These are phyloP conservation scores for Plebejus anna DNA, from an alignment of 2,888 invertebrate species.

Conservation along the genomic window DNA sequence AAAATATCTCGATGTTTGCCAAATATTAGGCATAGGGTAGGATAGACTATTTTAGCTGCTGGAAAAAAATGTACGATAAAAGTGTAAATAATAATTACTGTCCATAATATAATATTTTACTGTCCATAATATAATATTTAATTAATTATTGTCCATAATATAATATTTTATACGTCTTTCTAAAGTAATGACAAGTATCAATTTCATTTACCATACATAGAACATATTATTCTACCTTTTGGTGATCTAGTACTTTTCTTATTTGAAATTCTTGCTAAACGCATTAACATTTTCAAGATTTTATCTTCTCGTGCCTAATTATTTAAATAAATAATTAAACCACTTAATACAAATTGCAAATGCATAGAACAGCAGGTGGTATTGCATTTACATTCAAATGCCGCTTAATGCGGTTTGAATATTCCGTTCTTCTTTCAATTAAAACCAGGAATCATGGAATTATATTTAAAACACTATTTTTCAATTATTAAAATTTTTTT, in stretches of 20 bases:
- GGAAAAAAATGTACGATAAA: neutral
- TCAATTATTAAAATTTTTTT: no score
- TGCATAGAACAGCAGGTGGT: constrained; percentile 8
- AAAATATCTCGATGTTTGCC: no score
- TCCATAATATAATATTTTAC: neutral
- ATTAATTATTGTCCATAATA: no score
- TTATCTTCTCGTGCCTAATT: constrained; percentile 12
- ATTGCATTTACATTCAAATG: constrained; percentile 13
- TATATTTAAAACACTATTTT: neutral
- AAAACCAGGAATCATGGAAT: neutral
- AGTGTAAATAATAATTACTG: neutral
- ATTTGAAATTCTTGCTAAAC: neutral
- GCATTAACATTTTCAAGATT: constrained; percentile 4
- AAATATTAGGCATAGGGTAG: no score
- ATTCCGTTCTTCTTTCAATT: constrained; percentile 13
- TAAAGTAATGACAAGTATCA: neutral
- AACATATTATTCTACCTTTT: neutral
- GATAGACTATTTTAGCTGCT: no score
- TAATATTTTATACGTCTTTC: neutral
- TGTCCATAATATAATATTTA: no score
- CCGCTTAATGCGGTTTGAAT: neutral
- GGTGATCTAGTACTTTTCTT: neutral
- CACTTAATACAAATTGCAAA: constrained; percentile 20
- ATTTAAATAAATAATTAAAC: constrained; percentile 19
- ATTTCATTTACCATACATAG: neutral